phyloP scores from a whole-genome alignment of 2,888 invertebrate genomes.

The Melanargia galathea region DNA sequence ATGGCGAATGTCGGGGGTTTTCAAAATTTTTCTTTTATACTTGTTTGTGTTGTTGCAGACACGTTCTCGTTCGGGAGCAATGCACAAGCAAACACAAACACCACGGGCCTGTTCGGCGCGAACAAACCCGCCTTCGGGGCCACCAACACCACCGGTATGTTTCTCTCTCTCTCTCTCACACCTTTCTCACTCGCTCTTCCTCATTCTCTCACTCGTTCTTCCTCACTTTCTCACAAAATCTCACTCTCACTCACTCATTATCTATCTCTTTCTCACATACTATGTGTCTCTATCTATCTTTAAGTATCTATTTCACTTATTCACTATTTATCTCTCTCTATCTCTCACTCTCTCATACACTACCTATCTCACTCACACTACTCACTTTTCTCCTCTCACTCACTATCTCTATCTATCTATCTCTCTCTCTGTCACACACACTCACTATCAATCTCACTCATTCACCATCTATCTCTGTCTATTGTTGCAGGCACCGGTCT shows the following conservation, averaged over 20 bases:
- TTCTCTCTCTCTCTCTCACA: not conserved
- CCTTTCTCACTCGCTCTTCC: no score
- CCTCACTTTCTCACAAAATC: no score
- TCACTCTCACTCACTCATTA: no score
- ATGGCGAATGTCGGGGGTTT: no score
- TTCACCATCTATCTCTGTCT: not conserved
- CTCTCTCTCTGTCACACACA: not conserved
- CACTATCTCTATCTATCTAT: conserved; percentile 52
- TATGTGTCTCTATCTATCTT: no score
- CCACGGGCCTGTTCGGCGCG: conserved; percentile 67
- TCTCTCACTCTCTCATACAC: not conserved
- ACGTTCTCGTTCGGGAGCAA: conserved; percentile 69
- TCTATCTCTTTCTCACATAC: no score
- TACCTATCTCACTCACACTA: no score
- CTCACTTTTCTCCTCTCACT: not conserved
- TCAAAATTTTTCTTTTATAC: no score
- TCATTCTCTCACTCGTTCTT: not conserved
- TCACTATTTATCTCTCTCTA: no score
- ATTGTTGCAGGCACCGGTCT: conserved; percentile 54
- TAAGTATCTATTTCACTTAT: no score
- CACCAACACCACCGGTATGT: conserved; percentile 57
- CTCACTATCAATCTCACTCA: not conserved
- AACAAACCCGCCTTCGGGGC: conserved; percentile 80
- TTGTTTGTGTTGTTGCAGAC: conserved; percentile 43
- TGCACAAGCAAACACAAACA: conserved; percentile 60